Percentiles rank a stretch among this genome's conserved stretches.
Conservation (phyloP, 2,113 vertebrate genomes). For the Labeo catla region DNA sequence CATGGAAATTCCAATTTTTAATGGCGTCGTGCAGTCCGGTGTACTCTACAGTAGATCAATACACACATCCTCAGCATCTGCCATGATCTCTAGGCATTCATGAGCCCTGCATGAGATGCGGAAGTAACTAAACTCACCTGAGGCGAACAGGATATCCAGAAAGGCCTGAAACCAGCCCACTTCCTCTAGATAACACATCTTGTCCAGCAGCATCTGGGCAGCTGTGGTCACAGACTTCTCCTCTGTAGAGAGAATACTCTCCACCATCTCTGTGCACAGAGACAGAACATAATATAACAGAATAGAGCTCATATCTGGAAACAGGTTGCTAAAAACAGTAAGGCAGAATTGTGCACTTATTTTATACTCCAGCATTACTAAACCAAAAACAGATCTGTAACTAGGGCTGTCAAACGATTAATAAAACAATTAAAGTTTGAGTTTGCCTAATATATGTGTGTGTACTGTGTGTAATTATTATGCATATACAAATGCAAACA, state of each 20-base stretch:
- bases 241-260: slow-evolving; percentile 59
- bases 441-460: too few relatives aligned
- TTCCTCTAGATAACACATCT: slow-evolving; percentile 44
- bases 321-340: not conserved
- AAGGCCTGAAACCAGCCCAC: slow-evolving; percentile 63
- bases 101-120: not conserved
- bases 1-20: slow-evolving; percentile 47
- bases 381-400: too few relatives aligned
- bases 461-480: too few relatives aligned
- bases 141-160: slow-evolving; percentile 46
- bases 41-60: slow-evolving; percentile 54
- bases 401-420: too few relatives aligned
- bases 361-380: too few relatives aligned
- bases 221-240: slow-evolving; percentile 44
- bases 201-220: slow-evolving; percentile 51
- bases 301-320: not conserved
- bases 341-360: too few relatives aligned
- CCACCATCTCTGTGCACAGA: slow-evolving; percentile 47
- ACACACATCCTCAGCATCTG: not conserved
- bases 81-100: too few relatives aligned
- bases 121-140: slow-evolving; percentile 38
- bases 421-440: too few relatives aligned
- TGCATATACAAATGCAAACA: too few relatives aligned
- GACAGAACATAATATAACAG: not conserved
- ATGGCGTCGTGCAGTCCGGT: slow-evolving; percentile 57